Base-by-base conservation (phyloP, 2,888 invertebrate species). In the Syrista parreyssii region DNA sequence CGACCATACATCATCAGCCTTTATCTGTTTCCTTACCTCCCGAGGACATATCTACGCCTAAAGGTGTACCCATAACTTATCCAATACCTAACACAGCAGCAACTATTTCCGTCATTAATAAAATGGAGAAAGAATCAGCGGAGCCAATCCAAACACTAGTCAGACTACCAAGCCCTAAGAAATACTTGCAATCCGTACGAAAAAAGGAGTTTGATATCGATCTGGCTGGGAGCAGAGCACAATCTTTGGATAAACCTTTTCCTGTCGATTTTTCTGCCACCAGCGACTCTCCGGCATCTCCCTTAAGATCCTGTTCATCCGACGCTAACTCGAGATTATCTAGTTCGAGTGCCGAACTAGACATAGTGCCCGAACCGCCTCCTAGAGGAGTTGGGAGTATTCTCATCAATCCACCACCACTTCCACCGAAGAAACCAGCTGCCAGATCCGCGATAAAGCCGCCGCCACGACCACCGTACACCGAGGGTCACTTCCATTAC, bases 381-480 rank as follows among this genome's bases (percentile, higher is more conserved):
- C 96, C 96, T 1, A 93, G 96, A 11, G 94, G 95, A 9, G 93
- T 93, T 0, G 93, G 94, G 30, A 94, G 94, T 89, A 93, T 91
- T 75, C 92, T 94, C 75, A 93, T 94, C 11, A 95, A 95, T 87
- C 96, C 96, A 4, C 96, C 96, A 1, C 96, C 96, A 4, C 91
- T 96, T 89, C 93, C 96, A 32, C 96, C 96, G 23, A 96, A 95
- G 88, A 95, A 95, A 83, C 94, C 94, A 84, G 92, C 93, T 72
- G 93, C 92, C 75, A 94, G 94, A 81, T 92, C 93, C 74, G 90
- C 92, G 1, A 92, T 93, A 34, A 94, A 95, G 73, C 95, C 95
- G n/a, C 95, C 95, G 0, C 94, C 94, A 0, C 89, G 93, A 75
- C 95, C 95, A 1, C 94, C 94, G 0, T 93, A 94, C 83, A 93